Conservation (phyloP, 2,113 vertebrate species). For the Genyomyrus donnyi region DNA sequence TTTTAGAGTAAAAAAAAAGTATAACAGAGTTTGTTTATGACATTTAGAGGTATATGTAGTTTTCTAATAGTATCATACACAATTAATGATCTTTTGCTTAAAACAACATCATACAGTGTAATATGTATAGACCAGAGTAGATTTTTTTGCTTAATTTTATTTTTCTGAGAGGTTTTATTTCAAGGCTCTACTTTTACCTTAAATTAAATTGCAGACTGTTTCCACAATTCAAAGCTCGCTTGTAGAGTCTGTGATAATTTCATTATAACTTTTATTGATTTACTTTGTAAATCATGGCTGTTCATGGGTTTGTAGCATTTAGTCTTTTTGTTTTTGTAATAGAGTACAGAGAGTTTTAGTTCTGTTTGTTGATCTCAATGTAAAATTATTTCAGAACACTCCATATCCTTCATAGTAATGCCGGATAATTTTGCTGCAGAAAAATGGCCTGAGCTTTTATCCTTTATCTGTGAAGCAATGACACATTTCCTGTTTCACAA, state of each 20-base stretch:
- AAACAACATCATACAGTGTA: neutral
- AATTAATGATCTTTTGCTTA: neutral
- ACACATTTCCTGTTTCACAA: constrained; percentile 15
- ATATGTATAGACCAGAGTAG: neutral
- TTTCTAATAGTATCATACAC: neutral
- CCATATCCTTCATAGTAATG: neutral
- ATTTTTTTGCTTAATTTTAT: neutral
- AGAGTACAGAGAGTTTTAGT: neutral
- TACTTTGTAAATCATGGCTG: neutral
- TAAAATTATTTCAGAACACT: neutral
- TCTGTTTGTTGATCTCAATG: neutral
- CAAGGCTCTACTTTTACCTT: neutral
- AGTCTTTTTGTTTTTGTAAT: neutral
- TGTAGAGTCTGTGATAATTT: neutral
- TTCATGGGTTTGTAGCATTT: neutral
- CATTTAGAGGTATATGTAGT: neutral
- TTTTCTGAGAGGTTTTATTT: neutral
- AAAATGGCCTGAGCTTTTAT: neutral
- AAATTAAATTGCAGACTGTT: neutral
- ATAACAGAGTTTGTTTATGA: neutral
- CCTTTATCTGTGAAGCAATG: neutral
- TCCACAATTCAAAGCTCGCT: neutral
- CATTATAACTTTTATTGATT: neutral
- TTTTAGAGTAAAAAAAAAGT: neutral
- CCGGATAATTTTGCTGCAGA: neutral